These are phyloP conservation scores for Tadarida brasiliensis DNA, from an alignment of 2,797 vertebrate genomes.

Conservation along the genomic window DNA sequence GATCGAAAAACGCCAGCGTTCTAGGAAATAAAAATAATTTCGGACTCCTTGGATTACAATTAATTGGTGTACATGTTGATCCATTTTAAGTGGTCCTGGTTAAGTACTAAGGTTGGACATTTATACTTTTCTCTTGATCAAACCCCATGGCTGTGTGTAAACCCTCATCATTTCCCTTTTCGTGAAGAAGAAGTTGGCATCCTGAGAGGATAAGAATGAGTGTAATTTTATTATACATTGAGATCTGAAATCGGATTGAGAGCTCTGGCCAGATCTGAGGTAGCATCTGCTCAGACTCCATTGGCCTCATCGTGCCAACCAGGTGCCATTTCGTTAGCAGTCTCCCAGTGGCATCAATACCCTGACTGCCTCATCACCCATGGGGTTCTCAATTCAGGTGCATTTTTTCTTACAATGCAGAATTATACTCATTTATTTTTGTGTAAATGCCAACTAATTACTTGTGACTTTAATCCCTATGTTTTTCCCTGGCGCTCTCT, in stretches of 20 bases:
- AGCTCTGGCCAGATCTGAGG: background rate
- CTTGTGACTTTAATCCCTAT: background rate
- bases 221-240: background rate
- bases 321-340: fast-evolving
- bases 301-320: too few species aligned
- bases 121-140: background rate
- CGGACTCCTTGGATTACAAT: background rate
- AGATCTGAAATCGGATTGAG: background rate
- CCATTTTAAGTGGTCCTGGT: background rate
- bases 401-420: background rate
- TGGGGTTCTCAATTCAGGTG: background rate
- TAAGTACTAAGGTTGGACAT: background rate
- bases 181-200: background rate
- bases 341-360: fast-evolving
- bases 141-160: background rate
- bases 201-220: background rate
- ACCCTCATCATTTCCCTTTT: background rate
- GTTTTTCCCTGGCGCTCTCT: too few species aligned
- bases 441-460: background rate
- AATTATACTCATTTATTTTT: background rate
- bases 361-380: background rate
- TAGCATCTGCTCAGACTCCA: fast-evolving
- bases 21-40: slow-evolving; percentile 16
- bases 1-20: background rate
- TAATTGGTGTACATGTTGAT: background rate